These are phyloP conservation scores for Myripristis murdjan DNA, from an alignment of 2,797 vertebrate species.

Conservation along the genomic window DNA sequence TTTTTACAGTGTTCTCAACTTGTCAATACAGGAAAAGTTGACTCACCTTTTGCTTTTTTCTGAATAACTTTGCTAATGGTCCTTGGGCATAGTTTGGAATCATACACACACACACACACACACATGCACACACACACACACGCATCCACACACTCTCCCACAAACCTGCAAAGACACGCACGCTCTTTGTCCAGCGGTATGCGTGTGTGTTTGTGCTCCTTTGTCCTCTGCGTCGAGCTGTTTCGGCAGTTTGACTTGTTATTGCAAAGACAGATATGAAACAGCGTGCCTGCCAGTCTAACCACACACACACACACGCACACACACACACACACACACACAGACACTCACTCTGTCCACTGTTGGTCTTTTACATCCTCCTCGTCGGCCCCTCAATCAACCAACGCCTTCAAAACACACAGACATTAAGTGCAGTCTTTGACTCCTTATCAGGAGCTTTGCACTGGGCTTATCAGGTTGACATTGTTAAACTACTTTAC, in stretches of 20 bases:
- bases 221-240: constrained; percentile 62
- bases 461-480: constrained; percentile 83
- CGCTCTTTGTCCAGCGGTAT: constrained; percentile 57
- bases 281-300: constrained; percentile 29
- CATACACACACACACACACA: constrained; percentile 38
- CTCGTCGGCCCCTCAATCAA: constrained; percentile 74
- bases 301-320: constrained; percentile 34
- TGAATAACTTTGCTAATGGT: constrained; percentile 66
- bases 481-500: constrained; percentile 87
- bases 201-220: constrained; percentile 45
- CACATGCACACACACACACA: constrained; percentile 18
- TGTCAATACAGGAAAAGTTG: constrained; percentile 69
- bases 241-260: constrained; percentile 71
- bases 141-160: constrained; percentile 42
- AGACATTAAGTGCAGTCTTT: constrained; percentile 83
- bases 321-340: constrained; percentile 40
- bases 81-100: constrained; percentile 54
- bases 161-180: no score
- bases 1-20: no score
- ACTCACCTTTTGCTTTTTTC: constrained; percentile 44
- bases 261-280: constrained; percentile 74
- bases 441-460: constrained; percentile 83
- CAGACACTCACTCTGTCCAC: constrained; percentile 36
- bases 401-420: constrained; percentile 81
- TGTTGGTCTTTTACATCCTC: constrained; percentile 73